A percentile compares a stretch with the other conserved stretches of the same genome.
phyloP scores from a whole-genome alignment of 2,113 vertebrate genomes.

The Pampusana beccarii region DNA sequence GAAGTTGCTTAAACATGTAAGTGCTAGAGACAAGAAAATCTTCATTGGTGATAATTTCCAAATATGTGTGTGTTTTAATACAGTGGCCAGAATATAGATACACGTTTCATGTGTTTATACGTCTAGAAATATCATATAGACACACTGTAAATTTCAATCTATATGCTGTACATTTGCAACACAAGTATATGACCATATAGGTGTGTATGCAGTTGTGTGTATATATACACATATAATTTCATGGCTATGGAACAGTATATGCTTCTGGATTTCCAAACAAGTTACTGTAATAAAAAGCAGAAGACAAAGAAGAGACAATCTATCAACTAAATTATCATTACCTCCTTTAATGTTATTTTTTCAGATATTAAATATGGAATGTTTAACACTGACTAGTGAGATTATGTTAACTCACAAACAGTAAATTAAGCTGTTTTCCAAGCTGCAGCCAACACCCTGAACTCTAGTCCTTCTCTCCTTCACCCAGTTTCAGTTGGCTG shows the following conservation, averaged over 20 bases:
- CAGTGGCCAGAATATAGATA: not conserved
- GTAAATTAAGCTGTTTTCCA: not conserved
- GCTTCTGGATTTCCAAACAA: not conserved
- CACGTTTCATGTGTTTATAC: not conserved
- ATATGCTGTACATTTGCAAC: not conserved
- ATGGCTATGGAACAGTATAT: not conserved
- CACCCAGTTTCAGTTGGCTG: too few relatives aligned
- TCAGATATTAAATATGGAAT: not conserved
- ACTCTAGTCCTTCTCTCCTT: not conserved
- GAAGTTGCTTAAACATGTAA: conserved; percentile 47
- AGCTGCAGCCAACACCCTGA: not conserved
- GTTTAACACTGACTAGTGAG: not conserved
- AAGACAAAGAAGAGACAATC: not conserved
- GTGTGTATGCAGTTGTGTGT: not conserved
- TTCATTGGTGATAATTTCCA: not conserved
- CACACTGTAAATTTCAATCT: not conserved
- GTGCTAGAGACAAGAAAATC: not conserved
- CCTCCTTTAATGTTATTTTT: not conserved
- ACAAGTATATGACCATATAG: not conserved
- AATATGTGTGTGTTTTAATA: not conserved
- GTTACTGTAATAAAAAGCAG: not conserved
- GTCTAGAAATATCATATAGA: not conserved
- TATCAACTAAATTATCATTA: not conserved
- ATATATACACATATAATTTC: not conserved
- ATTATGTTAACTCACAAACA: not conserved